Base-by-base conservation (phyloP, 2,888 invertebrate genomes). In the Drosophila austrosaltans region DNA sequence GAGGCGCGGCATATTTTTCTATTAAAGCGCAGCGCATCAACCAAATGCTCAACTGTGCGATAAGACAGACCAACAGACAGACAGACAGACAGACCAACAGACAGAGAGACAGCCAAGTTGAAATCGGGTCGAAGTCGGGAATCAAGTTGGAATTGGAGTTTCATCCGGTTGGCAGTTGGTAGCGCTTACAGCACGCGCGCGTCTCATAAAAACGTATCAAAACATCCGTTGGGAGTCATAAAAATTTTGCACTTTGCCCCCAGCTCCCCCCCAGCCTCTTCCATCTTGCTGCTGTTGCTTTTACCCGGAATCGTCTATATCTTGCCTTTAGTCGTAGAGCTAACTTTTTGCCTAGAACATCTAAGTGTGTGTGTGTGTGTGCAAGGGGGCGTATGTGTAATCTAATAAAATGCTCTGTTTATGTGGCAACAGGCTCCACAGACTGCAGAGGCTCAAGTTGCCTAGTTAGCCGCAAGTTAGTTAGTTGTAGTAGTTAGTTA, bases 161-260 rank as follows among this genome's bases (percentile, higher is more conserved):
- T 36, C 81, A 81, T 78, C 72, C 69, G 70, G 69, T 71, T 72
- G 81, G 81, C 87, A 69, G 65, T 75, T 72, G 66, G 66, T 60
- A 56, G 59, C 72, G 78, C 85, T 85, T 85, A 87, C 86, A 80
- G 82, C 84, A 84, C 87, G 85, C 87, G 85, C 86, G 88, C 83
- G 88, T 83, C 85, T 85, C 87, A 83, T 87, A 85, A 87, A 87
- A 87, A 81, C 85, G 87, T 87, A 87, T 87, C 85, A 89, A 89
- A 87, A 85, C 83, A 87, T 87, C 87, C 87, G 76, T 68, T 89
- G 85, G 88, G 88, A 85, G 87, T 88, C 86, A 69, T 88, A 88
- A 88, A 88, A 89, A 81, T 84, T 87, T 84, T 88, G 88, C 84
- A 80, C 86, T 89, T 87, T 83, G 78, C 77, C 81, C 77, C 67